Conservation (phyloP, 2,797 vertebrate genomes). For the Carapus acus region DNA sequence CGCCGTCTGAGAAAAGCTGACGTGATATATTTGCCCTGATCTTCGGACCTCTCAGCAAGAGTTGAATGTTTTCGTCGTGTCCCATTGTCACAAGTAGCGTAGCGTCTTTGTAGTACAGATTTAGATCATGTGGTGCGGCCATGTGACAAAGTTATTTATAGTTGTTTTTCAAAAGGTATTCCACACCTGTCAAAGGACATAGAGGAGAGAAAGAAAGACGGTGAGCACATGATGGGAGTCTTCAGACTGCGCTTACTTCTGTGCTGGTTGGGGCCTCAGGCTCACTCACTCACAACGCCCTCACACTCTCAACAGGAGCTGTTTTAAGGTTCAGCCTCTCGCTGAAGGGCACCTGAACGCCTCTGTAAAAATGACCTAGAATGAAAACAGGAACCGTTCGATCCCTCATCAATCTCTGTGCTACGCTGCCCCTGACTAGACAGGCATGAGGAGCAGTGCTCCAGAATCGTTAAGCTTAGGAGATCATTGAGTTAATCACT, state of each 20-base stretch:
- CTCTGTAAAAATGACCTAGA: too few relatives aligned
- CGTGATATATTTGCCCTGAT: conserved; percentile 29
- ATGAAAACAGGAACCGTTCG: too few relatives aligned
- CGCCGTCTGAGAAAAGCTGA: conserved; percentile 41
- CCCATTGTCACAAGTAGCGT: conserved; percentile 37
- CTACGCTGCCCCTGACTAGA: too few relatives aligned
- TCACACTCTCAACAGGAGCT: too few relatives aligned
- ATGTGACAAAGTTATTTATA: conserved; percentile 58
- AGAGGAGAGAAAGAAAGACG: conserved; percentile 36
- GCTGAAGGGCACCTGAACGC: too few relatives aligned
- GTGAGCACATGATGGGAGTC: not conserved
- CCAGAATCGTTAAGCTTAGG: too few relatives aligned
- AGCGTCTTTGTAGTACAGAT: conserved; percentile 53
- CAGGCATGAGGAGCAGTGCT: too few relatives aligned
- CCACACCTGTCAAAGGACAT: conserved; percentile 38
- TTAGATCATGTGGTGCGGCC: conserved; percentile 53
- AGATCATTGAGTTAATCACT: too few relatives aligned
- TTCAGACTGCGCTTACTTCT: conserved; percentile 15
- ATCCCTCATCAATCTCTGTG: too few relatives aligned
- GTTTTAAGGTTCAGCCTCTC: too few relatives aligned
- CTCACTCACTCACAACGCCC: too few relatives aligned
- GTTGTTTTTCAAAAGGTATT: conserved; percentile 52
- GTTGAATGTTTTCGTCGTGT: conserved; percentile 40
- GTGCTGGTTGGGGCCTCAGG: conserved; percentile 17
- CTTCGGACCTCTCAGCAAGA: conserved; percentile 33